These are phyloP conservation scores for Nannoperca obscura DNA, from an alignment of 2,797 vertebrate genomes.

Conservation along the genomic window DNA sequence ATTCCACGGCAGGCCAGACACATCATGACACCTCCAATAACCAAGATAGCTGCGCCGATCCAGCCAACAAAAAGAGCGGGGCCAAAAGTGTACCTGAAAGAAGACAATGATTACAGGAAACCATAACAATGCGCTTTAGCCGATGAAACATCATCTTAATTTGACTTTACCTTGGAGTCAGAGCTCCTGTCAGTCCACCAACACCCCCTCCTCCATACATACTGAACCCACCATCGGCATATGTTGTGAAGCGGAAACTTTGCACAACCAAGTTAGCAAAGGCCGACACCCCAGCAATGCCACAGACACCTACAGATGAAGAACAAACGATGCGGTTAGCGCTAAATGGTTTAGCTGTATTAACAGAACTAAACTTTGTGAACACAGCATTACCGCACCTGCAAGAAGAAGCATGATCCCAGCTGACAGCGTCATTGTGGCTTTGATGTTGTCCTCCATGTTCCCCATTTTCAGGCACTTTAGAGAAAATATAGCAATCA, in stretches of 20 bases:
- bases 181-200: constrained; percentile 67
- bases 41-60: constrained; percentile 90
- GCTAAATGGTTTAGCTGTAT: neutral
- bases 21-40: constrained; percentile 91
- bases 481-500: constrained; percentile 90
- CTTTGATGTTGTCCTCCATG: constrained; percentile 92
- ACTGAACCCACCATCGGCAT: constrained; percentile 12
- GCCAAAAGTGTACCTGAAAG: constrained; percentile 92
- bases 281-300: constrained; percentile 91
- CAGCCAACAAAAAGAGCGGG: constrained; percentile 93
- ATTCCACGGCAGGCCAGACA: constrained; percentile 91
- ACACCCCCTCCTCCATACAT: constrained; percentile 33
- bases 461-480: constrained; percentile 92
- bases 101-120: neutral
- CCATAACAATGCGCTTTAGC: neutral
- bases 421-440: constrained; percentile 91
- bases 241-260: constrained; percentile 87
- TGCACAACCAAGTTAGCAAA: constrained; percentile 95
- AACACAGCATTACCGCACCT: constrained; percentile 78
- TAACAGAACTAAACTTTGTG: neutral
- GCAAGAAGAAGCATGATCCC: constrained; percentile 90
- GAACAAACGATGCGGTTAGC: neutral
- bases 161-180: constrained; percentile 74
- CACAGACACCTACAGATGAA: constrained; percentile 86
- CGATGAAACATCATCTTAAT: neutral